phyloP scores from a whole-genome alignment of 2,888 invertebrate genomes.

The Sesamia inferens region DNA sequence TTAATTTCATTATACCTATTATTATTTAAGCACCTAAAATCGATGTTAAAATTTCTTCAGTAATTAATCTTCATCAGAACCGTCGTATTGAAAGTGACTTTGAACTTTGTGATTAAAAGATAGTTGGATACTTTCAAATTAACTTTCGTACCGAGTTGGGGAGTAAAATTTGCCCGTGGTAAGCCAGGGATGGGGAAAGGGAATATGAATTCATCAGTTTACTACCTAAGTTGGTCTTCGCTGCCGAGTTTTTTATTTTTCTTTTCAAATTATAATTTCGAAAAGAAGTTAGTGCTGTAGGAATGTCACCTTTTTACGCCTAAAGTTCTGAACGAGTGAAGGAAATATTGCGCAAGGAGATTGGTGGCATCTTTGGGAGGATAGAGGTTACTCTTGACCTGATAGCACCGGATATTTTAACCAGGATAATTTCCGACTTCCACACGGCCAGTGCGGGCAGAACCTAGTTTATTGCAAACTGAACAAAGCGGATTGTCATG shows the following conservation, averaged over 20 bases:
- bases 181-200: conserved; percentile 4
- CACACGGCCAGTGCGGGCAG: background rate
- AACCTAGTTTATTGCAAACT: background rate
- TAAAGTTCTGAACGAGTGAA: background rate
- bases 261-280: background rate
- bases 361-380: background rate
- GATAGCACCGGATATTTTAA: background rate
- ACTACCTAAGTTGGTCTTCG: background rate
- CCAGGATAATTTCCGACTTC: background rate
- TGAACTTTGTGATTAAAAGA: conserved; percentile 59
- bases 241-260: background rate
- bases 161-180: conserved; percentile 26
- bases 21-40: conserved; percentile 61
- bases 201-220: background rate
- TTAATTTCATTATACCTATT: conserved; percentile 57
- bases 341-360: background rate
- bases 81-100: conserved; percentile 61
- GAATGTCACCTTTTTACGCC: background rate
- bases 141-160: conserved; percentile 35
- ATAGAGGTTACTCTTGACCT: background rate
- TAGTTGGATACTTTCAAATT: conserved; percentile 49
- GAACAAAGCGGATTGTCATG: background rate
- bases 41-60: conserved; percentile 59
- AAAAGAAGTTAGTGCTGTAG: no score
- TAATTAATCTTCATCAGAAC: conserved; percentile 62